These are phyloP conservation scores for Enhydra lutris DNA, from an alignment of 2,113 vertebrate species.

Conservation along the genomic window DNA sequence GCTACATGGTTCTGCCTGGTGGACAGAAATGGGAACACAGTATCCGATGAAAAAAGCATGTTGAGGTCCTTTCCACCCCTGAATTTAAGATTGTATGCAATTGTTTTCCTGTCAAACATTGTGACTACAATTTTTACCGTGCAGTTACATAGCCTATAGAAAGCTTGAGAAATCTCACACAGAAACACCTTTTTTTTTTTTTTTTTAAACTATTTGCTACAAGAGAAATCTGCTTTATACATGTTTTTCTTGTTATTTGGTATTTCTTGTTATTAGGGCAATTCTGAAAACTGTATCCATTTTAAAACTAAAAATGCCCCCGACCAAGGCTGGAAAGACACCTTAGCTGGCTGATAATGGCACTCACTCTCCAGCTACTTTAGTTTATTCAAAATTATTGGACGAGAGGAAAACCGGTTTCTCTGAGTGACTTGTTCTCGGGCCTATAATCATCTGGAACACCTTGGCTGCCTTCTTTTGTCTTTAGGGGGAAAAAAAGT, in stretches of 20 bases:
- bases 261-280: neutral
- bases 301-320: slow-evolving; percentile 12
- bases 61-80: neutral
- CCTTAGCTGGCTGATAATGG: neutral
- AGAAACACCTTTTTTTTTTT: neutral
- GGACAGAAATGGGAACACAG: neutral
- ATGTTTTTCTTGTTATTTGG: neutral
- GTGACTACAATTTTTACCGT: neutral
- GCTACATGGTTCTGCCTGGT: too few relatives aligned
- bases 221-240: neutral
- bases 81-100: neutral
- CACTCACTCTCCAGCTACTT: neutral
- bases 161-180: neutral
- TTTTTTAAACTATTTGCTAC: neutral
- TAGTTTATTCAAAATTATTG: neutral
- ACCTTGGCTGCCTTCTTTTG: neutral
- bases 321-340: neutral
- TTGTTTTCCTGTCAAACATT: neutral
- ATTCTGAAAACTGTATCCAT: neutral
- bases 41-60: rapidly evolving
- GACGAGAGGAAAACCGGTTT: neutral
- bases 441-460: neutral
- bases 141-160: neutral
- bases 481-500: neutral
- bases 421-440: neutral